Evolutionary conservation across 2,888 invertebrate species (phyloP).

Genomic region (Dendrolimus houi): DNA sequence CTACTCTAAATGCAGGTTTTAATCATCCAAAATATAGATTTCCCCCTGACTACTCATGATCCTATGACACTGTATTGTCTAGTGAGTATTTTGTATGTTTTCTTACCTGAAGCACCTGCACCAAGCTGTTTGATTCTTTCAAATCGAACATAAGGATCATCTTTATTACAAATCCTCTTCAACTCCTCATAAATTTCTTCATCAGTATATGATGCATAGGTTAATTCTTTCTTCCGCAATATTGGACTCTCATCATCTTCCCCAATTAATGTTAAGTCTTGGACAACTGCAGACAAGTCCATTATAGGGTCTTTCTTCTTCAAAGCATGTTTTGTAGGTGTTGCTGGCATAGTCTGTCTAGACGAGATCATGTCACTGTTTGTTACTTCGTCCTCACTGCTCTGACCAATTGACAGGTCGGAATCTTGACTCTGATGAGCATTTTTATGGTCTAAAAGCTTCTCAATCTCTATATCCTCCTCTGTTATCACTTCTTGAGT

Average conservation of each 20-base stretch:
- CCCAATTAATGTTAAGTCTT: constrained; percentile 61
- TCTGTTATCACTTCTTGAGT: constrained; percentile 88
- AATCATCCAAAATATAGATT: not conserved
- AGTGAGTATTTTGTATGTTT: not conserved
- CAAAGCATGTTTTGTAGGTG: constrained; percentile 55
- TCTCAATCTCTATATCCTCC: constrained; percentile 89
- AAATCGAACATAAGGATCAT: constrained; percentile 89
- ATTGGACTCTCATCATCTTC: constrained; percentile 75
- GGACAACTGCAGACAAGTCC: constrained; percentile 51
- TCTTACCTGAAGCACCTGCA: constrained; percentile 86
- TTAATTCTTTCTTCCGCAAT: constrained; percentile 76
- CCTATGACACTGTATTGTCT: no score
- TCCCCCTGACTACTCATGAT: not conserved
- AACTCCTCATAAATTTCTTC: constrained; percentile 87
- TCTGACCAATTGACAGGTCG: constrained; percentile 67
- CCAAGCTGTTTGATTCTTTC: constrained; percentile 90
- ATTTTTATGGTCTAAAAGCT: constrained; percentile 83
- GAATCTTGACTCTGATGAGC: constrained; percentile 81
- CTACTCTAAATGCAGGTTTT: not conserved
- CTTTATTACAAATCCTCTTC: constrained; percentile 85
- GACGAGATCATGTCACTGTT: constrained; percentile 51
- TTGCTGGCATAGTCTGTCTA: constrained; percentile 75
- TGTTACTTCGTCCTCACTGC: constrained; percentile 71
- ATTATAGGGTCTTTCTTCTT: constrained; percentile 57
- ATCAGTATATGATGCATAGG: constrained; percentile 77